Evolutionary conservation across 2,113 vertebrate species (phyloP).

Genomic region (Syngnathus typhle): DNA sequence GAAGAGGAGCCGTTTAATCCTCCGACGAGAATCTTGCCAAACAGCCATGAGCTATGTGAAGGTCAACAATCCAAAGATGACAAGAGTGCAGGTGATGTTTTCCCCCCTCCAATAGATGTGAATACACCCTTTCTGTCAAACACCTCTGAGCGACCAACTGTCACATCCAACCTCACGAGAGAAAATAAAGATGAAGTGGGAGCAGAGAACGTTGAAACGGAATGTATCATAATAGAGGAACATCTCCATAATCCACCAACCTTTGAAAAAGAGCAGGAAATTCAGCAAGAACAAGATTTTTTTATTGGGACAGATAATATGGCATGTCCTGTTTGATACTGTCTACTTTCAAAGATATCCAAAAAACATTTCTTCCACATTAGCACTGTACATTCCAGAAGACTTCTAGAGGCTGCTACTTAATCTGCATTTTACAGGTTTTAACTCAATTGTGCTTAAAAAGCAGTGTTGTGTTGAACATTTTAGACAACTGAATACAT

Average conservation of each 20-base stretch:
- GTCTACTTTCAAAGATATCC: background rate
- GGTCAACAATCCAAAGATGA: conserved; percentile 11
- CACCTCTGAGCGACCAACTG: background rate
- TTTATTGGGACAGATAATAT: conserved; percentile 13
- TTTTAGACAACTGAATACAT: background rate
- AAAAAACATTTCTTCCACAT: background rate
- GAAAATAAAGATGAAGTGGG: background rate
- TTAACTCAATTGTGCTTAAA: background rate
- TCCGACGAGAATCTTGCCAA: conserved; percentile 6
- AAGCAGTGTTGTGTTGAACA: background rate
- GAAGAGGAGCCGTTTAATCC: background rate
- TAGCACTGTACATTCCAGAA: background rate
- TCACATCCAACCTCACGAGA: conserved; percentile 1
- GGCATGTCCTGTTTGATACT: conserved; percentile 7
- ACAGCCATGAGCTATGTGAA: conserved; percentile 6
- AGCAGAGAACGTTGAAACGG: background rate
- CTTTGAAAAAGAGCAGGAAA: conserved; percentile 5
- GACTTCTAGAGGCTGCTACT: conserved; percentile 3
- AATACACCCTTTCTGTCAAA: conserved; percentile 4
- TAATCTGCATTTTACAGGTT: background rate
- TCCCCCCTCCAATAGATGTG: background rate
- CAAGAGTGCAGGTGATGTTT: background rate
- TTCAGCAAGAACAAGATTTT: conserved; percentile 10
- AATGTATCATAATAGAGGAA: conserved; percentile 17
- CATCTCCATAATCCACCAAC: background rate